phyloP scores from a whole-genome alignment of 2,888 invertebrate species.

The Ellobium chinense region DNA sequence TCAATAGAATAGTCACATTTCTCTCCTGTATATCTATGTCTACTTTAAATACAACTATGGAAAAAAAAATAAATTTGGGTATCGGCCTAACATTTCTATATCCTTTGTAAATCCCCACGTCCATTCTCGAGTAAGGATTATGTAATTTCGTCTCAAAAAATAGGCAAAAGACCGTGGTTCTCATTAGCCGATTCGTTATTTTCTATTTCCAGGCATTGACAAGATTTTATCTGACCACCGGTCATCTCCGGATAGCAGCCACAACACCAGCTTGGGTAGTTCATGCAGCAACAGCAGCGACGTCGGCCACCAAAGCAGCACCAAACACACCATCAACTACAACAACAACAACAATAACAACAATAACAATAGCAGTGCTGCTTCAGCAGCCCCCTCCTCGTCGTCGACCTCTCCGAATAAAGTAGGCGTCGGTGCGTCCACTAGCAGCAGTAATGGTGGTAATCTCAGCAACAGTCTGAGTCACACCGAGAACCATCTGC shows the following conservation, averaged over 20 bases:
- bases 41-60: too few relatives aligned
- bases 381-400: neutral
- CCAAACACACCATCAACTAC: neutral
- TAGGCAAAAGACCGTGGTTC: neutral
- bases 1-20: too few relatives aligned
- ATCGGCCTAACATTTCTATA: too few relatives aligned
- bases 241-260: constrained; percentile 34
- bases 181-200: neutral
- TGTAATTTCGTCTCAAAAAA: neutral
- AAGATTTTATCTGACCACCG: constrained; percentile 55
- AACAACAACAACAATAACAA: constrained; percentile 22
- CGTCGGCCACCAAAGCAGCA: neutral
- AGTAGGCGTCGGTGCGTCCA: neutral
- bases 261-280: constrained; percentile 24
- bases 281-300: constrained; percentile 44
- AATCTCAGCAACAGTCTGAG: neutral
- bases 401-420: neutral
- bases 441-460: neutral
- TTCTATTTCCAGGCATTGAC: constrained; percentile 58
- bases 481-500: constrained; percentile 10
- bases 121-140: too few relatives aligned
- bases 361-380: neutral
- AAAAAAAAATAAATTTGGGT: too few relatives aligned
- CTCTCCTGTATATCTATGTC: too few relatives aligned
- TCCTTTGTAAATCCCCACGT: too few relatives aligned